phyloP scores from a whole-genome alignment of 2,797 vertebrate genomes.

The Lagodon rhomboides region DNA sequence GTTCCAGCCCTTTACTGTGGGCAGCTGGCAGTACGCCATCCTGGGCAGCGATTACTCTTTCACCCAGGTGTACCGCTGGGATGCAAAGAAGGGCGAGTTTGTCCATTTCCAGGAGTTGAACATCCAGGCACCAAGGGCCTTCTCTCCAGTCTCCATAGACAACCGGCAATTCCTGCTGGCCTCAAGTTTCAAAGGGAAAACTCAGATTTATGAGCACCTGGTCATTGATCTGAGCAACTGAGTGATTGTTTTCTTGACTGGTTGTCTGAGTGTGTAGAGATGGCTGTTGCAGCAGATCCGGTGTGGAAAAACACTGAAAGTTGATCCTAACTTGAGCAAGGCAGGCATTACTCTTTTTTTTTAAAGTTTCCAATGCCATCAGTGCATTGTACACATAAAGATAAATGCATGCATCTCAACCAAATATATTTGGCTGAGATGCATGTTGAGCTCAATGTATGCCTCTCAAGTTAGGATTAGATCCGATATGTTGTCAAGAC shows the following conservation, averaged over 20 bases:
- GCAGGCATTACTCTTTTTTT: conserved; percentile 38
- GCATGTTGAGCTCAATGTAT: conserved; percentile 51
- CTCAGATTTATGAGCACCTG: conserved; percentile 97
- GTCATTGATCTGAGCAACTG: conserved; percentile 94
- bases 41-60: conserved; percentile 99
- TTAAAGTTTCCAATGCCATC: conserved; percentile 32
- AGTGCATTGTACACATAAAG: conserved; percentile 45
- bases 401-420: conserved; percentile 46
- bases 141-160: conserved; percentile 95
- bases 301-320: conserved; percentile 40
- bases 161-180: conserved; percentile 96
- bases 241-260: conserved; percentile 35
- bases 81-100: conserved; percentile 92
- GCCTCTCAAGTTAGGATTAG: conserved; percentile 72
- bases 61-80: conserved; percentile 98
- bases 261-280: conserved; percentile 42
- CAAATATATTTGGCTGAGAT: conserved; percentile 48
- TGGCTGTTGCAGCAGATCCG: conserved; percentile 38
- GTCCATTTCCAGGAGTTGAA: conserved; percentile 98
- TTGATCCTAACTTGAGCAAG: conserved; percentile 75
- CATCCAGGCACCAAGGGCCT: conserved; percentile 96
- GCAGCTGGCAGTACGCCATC: conserved; percentile 95
- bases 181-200: conserved; percentile 98
- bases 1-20: conserved; percentile 95
- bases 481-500: conserved; percentile 77